Conservation (phyloP, 2,797 vertebrate species). For the Clarias pachynema region DNA sequence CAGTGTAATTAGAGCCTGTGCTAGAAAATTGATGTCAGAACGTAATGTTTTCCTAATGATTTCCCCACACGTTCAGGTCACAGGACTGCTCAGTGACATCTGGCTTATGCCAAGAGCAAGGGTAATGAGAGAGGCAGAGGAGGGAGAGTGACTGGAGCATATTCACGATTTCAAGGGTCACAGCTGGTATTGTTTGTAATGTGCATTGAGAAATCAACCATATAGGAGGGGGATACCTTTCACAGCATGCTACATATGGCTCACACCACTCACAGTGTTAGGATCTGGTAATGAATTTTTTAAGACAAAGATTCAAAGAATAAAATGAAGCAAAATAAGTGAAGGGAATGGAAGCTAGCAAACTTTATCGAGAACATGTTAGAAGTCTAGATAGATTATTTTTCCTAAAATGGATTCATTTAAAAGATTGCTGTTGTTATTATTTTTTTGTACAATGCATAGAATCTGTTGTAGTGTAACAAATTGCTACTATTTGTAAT, state of each 20-base stretch:
- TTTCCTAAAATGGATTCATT: background rate
- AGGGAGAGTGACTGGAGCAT: constrained; percentile 11
- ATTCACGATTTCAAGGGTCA: constrained; percentile 40
- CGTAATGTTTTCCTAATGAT: constrained; percentile 10
- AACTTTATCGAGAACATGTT: background rate
- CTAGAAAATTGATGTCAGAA: constrained; percentile 5
- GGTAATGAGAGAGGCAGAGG: constrained; percentile 10
- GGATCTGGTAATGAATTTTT: background rate
- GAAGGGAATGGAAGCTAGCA: background rate
- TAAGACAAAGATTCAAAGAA: background rate
- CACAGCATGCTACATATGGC: constrained; percentile 24
- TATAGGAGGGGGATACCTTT: constrained; percentile 47
- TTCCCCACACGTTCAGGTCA: constrained; percentile 14
- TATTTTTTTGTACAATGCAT: background rate
- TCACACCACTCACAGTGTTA: background rate
- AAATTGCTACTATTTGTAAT: background rate
- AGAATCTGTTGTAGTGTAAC: background rate
- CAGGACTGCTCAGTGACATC: constrained; percentile 25
- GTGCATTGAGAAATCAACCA: constrained; percentile 47
- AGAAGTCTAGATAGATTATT: background rate
- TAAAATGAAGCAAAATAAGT: background rate
- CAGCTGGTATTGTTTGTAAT: constrained; percentile 50
- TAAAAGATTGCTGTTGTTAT: background rate
- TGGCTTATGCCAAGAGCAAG: constrained; percentile 15
- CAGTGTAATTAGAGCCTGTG: constrained; percentile 1